These are phyloP conservation scores for Gymnocheta viridis DNA, from an alignment of 2,888 invertebrate genomes.

Conservation along the genomic window DNA sequence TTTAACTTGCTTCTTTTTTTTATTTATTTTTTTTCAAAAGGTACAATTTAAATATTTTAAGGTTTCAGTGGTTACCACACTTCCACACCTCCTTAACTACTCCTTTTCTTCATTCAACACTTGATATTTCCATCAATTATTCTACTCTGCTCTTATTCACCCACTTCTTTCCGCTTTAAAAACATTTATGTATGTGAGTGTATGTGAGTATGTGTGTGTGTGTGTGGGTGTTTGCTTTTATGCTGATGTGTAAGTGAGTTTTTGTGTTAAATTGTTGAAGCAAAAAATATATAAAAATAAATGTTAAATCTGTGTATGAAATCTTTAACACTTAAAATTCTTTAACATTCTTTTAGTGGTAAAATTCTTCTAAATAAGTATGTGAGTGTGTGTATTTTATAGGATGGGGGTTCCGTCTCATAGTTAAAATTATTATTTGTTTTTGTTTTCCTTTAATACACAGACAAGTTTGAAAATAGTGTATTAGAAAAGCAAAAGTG, in stretches of 20 bases:
- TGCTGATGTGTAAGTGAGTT: conserved; percentile 34
- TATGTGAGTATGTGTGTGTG: neutral
- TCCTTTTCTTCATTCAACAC: conserved; percentile 14
- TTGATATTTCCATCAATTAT: neutral
- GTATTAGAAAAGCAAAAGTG: neutral
- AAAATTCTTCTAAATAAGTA: conserved; percentile 23
- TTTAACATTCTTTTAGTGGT: conserved; percentile 62
- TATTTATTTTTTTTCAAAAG: conserved; percentile 10
- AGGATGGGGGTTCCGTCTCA: neutral
- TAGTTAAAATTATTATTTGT: neutral
- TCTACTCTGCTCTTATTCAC: neutral
- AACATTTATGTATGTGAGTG: neutral
- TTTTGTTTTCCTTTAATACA: neutral
- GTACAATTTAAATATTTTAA: conserved; percentile 59
- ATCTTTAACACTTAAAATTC: conserved; percentile 68
- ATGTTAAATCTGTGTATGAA: conserved; percentile 64
- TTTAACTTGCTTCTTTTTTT: neutral
- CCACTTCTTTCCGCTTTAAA: neutral
- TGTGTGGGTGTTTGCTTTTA: neutral
- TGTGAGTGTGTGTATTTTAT: conserved; percentile 2
- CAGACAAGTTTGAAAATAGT: neutral
- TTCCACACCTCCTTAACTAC: neutral
- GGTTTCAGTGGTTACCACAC: conserved; percentile 44
- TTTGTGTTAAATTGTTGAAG: conserved; percentile 42
- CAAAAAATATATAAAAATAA: too few relatives aligned